phyloP scores from a whole-genome alignment of 2,888 invertebrate genomes.

The Leptinotarsa haldemani region DNA sequence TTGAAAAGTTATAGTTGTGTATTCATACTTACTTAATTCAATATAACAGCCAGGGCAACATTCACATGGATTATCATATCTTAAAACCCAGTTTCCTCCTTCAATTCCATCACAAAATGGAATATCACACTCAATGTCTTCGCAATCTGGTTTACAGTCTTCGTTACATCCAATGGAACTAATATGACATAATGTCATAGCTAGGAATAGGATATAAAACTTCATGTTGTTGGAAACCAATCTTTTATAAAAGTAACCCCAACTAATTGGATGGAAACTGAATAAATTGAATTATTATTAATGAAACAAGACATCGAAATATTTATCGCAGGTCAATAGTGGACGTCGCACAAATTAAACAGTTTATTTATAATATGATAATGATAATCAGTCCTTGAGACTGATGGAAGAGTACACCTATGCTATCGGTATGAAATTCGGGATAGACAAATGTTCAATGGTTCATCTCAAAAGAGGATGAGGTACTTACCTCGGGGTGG shows the following conservation, averaged over 20 bases:
- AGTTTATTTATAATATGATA: no score
- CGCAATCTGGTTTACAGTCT: constrained; percentile 22
- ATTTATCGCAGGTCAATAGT: no score
- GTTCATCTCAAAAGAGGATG: no score
- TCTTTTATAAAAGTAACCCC: no score
- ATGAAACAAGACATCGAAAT: no score
- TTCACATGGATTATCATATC: constrained; percentile 9
- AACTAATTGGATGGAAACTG: neutral
- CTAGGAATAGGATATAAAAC: neutral
- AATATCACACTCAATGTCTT: constrained; percentile 18
- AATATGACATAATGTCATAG: neutral
- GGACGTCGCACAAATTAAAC: no score
- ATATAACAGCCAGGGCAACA: constrained; percentile 27
- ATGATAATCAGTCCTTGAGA: no score
- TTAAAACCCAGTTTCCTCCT: neutral
- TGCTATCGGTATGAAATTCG: no score
- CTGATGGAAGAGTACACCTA: no score
- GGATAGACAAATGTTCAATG: no score
- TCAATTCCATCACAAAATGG: neutral
- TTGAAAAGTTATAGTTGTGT: neutral
- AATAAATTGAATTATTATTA: neutral
- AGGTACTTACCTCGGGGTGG: no score
- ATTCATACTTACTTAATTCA: constrained; percentile 8
- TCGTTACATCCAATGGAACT: neutral
- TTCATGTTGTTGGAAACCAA: neutral